phyloP scores from a whole-genome alignment of 2,113 vertebrate genomes.

The Acrocephalus arundinaceus region DNA sequence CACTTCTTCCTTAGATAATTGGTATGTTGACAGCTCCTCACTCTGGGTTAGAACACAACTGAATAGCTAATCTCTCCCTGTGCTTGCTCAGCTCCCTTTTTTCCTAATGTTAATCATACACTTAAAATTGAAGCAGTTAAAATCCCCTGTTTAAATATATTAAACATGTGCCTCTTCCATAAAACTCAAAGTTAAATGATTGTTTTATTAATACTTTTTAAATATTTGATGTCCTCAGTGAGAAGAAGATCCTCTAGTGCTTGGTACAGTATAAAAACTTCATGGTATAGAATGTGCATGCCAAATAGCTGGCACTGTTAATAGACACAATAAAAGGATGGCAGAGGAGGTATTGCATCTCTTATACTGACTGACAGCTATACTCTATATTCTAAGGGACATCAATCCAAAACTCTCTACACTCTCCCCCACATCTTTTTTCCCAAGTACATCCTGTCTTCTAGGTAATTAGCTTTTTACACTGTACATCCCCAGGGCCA shows the following conservation, averaged over 20 bases:
- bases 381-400: constrained; percentile 10
- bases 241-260: neutral
- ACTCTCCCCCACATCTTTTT: neutral
- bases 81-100: neutral
- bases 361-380: constrained; percentile 1
- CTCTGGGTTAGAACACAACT: neutral
- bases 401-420: neutral
- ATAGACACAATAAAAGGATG: constrained; percentile 13
- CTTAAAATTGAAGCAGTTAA: neutral
- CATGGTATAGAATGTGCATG: neutral
- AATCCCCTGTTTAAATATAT: neutral
- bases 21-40: neutral
- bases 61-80: neutral
- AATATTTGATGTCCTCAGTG: neutral
- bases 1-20: neutral
- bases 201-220: neutral
- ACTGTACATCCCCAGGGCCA: neutral
- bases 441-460: constrained; percentile 25
- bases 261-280: neutral
- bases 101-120: neutral
- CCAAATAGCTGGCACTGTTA: neutral
- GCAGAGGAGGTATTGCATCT: neutral
- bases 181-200: neutral
- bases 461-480: constrained; percentile 17
- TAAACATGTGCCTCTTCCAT: neutral